Base-by-base conservation (phyloP, 2,797 vertebrate species). In the Miichthys miiuy region DNA sequence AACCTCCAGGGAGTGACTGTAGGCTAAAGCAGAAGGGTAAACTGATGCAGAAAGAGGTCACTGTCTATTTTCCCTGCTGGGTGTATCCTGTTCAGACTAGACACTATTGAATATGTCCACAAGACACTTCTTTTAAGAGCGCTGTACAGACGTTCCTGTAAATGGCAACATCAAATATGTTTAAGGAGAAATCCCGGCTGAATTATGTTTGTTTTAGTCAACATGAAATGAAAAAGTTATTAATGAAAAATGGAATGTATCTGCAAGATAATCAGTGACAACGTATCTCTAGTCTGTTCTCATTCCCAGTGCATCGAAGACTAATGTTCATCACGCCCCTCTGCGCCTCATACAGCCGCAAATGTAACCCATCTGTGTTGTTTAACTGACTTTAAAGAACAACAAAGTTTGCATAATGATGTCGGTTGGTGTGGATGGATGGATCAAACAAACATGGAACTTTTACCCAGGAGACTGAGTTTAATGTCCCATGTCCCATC, bases 21-120 rank as follows among this genome's bases (percentile, higher is more conserved):
- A 65, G 87, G 90, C 87, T 75, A 18, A 4, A 60, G 77, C 72
- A 61, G 85, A 89, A 91, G 86, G 90, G 81, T 83, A 93, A 90
- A 89, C 68, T 38, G 70, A 82, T 80, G 82, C 68, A 84, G 76
- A 57, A 78, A 69, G 87, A 87, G 92, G 91, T 88, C 85, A 83
- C 70, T 66, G 72, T 79, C 65, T 77, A 13, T 65, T 72, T 80
- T 75, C 47, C 66, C 62, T 68, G 69, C 71, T 6, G 42, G 56
- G 51, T 27, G 48, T 23, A 71, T 66, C 30, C 21, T 62, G 50
- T 76, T 68, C 42, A 23, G 57, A 74, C 55, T 13, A 41, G 48
- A 81, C 11, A 0, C 60, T 54, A 23, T 30, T 77, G 51, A 80
- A 68, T 30, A 38, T 14, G 68, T 66, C 54, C 9, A 20, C 23